These are phyloP conservation scores for Acheta domesticus DNA, from an alignment of 2,888 invertebrate species.

Conservation along the genomic window DNA sequence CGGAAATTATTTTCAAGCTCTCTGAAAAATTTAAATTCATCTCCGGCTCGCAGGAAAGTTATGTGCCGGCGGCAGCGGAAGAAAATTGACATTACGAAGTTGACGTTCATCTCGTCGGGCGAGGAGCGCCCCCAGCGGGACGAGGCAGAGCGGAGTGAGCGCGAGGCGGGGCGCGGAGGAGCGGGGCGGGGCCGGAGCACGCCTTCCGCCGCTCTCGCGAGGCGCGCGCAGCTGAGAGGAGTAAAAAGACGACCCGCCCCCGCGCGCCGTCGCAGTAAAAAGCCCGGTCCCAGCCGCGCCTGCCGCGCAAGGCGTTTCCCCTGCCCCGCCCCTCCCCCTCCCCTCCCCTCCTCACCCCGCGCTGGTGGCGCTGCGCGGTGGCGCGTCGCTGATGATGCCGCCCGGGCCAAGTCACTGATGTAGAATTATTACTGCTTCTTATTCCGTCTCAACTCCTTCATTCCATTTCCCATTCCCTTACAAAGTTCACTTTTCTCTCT, in stretches of 20 bases:
- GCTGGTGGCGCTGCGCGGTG: not conserved
- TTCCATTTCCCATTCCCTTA: constrained; percentile 18
- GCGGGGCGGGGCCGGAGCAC: too few relatives aligned
- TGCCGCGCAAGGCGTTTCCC: not conserved
- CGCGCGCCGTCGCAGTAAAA: constrained; percentile 2
- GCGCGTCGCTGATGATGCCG: not conserved
- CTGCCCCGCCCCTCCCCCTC: not conserved
- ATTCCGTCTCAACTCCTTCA: constrained; percentile 10
- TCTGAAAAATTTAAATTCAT: constrained; percentile 1
- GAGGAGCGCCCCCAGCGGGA: not conserved
- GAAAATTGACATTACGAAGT: constrained; percentile 18
- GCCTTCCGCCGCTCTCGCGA: too few relatives aligned
- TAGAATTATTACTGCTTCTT: constrained; percentile 9
- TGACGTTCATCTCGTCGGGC: constrained; percentile 9
- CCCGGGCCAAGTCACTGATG: not conserved
- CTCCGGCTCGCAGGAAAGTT: not conserved
- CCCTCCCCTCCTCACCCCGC: not conserved
- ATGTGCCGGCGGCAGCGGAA: not conserved
- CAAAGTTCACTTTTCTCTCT: not conserved
- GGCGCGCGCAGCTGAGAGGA: too few relatives aligned
- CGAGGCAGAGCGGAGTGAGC: not conserved
- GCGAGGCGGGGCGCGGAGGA: too few relatives aligned
- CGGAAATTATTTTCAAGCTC: not conserved
- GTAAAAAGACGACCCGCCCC: not conserved
- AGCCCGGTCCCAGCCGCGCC: not conserved